Evolutionary conservation across 2,888 invertebrate species (phyloP).

Genomic region (Pandemis heparana): DNA sequence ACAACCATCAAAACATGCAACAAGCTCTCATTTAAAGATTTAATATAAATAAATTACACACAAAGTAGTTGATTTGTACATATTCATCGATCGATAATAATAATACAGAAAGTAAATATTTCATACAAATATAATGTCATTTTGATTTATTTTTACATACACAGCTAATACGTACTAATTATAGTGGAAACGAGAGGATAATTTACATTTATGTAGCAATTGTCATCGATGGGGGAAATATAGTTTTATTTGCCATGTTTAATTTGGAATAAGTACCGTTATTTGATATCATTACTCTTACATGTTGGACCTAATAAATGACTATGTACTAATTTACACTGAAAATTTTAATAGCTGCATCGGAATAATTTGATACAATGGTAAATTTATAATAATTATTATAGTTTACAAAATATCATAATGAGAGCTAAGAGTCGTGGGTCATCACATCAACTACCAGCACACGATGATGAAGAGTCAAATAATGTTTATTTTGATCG

Average conservation of each 20-base stretch:
- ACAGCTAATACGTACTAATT: constrained; percentile 65
- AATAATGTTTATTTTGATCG: not conserved
- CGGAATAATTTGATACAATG: not conserved
- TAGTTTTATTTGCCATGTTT: constrained; percentile 5
- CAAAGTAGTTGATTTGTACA: constrained; percentile 81
- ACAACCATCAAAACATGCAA: constrained; percentile 48
- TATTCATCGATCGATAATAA: constrained; percentile 79
- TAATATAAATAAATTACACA: constrained; percentile 78
- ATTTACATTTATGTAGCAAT: constrained; percentile 36
- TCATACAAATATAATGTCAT: constrained; percentile 83
- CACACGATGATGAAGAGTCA: not conserved
- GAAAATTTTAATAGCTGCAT: not conserved
- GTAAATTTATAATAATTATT: not conserved
- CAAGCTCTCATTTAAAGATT: constrained; percentile 74
- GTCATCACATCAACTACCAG: not conserved
- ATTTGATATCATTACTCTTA: not conserved
- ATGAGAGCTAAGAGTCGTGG: constrained; percentile 19
- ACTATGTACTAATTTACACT: not conserved
- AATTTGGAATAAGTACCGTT: not conserved
- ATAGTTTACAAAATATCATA: not conserved
- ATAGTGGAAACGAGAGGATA: constrained; percentile 70
- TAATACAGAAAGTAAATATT: constrained; percentile 78
- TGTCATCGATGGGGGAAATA: constrained; percentile 4
- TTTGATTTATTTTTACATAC: constrained; percentile 73
- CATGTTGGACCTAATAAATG: not conserved